phyloP scores from a whole-genome alignment of 2,888 invertebrate species.

The Ditula angustiorana region DNA sequence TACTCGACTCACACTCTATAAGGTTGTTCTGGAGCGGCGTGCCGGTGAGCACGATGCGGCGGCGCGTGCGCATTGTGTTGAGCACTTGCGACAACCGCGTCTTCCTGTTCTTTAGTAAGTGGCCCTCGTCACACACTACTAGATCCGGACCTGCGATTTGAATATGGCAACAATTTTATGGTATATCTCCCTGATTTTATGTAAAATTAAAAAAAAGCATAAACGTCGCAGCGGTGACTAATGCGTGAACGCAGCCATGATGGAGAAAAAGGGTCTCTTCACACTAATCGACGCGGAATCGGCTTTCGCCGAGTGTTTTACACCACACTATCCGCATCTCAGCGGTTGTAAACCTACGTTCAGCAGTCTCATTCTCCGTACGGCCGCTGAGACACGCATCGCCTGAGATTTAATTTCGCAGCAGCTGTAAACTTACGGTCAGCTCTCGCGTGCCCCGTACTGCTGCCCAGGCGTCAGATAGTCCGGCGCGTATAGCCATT shows the following conservation, averaged over 20 bases:
- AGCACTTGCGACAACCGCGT: conserved; percentile 95
- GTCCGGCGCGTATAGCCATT: background rate
- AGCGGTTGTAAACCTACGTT: too few species aligned
- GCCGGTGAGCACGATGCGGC: conserved; percentile 97
- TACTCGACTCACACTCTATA: conserved; percentile 90
- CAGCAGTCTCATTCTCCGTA: too few species aligned
- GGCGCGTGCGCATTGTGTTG: conserved; percentile 91
- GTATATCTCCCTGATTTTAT: too few species aligned
- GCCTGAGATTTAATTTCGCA: background rate
- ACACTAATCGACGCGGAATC: background rate
- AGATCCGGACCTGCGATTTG: conserved; percentile 96
- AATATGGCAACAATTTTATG: too few species aligned
- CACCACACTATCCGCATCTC: too few species aligned
- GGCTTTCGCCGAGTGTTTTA: background rate
- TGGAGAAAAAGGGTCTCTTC: too few species aligned
- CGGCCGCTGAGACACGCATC: too few species aligned
- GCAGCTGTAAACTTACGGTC: background rate
- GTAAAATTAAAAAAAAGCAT: too few species aligned
- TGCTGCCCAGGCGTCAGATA: background rate
- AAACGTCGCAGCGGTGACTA: too few species aligned
- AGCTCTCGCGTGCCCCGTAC: background rate
- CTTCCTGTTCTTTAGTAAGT: conserved; percentile 97
- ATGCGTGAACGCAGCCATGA: too few species aligned
- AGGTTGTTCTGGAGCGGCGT: conserved; percentile 99
- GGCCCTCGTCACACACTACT: conserved; percentile 98